A percentile compares a stretch with the other conserved stretches of the same genome.
phyloP scores from a whole-genome alignment of 2,797 vertebrate genomes.

The Hydrophis major region DNA sequence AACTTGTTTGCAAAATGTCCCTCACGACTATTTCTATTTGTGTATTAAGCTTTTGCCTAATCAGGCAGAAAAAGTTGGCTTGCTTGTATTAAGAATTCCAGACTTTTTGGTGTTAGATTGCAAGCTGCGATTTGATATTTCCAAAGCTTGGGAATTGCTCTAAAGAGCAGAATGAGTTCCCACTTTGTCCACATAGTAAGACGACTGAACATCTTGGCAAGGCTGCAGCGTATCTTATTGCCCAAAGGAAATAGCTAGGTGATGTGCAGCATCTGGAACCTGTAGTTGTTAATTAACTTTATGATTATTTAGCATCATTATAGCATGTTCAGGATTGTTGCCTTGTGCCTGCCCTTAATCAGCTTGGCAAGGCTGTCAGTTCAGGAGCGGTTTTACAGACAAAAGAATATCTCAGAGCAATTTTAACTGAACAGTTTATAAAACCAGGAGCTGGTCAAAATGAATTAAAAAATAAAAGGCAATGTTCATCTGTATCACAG shows the following conservation, averaged over 20 bases:
- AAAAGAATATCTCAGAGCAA: slow-evolving; percentile 44
- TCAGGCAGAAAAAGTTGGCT: slow-evolving; percentile 54
- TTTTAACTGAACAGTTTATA: neutral
- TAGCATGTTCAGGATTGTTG: slow-evolving; percentile 65
- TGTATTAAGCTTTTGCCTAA: slow-evolving; percentile 46
- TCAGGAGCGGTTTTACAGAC: slow-evolving; percentile 48
- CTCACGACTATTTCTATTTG: slow-evolving; percentile 43
- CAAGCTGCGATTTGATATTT: slow-evolving; percentile 52
- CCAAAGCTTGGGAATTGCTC: slow-evolving; percentile 60
- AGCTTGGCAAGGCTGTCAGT: slow-evolving; percentile 55
- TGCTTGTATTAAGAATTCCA: slow-evolving; percentile 44
- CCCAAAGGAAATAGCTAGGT: slow-evolving; percentile 69
- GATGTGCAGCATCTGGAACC: slow-evolving; percentile 75
- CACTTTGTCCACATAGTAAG: slow-evolving; percentile 58
- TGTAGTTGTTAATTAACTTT: slow-evolving; percentile 76
- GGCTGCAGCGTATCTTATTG: slow-evolving; percentile 54
- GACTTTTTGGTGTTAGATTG: slow-evolving; percentile 43
- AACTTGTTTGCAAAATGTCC: slow-evolving; percentile 40
- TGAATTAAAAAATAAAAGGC: neutral
- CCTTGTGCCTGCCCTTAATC: slow-evolving; percentile 60
- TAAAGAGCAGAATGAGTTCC: slow-evolving; percentile 53
- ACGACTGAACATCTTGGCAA: slow-evolving; percentile 66
- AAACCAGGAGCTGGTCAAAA: neutral
- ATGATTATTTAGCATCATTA: slow-evolving; percentile 68
- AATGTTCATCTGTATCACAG: neutral